Evolutionary conservation across 2,113 vertebrate species (phyloP).

Genomic region (Saccopteryx leptura): DNA sequence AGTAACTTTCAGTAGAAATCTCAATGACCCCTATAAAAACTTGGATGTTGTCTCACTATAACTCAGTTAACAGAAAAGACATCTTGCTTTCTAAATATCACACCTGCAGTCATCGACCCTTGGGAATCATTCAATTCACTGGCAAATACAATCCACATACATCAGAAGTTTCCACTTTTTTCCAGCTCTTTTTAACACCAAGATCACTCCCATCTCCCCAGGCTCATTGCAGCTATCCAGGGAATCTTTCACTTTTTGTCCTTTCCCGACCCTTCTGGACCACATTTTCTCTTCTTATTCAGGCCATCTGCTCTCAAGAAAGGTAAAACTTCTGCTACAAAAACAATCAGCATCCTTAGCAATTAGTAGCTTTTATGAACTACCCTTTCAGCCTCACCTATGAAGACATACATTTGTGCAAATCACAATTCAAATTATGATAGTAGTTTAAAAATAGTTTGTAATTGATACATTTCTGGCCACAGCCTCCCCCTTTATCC

Average conservation of each 20-base stretch:
- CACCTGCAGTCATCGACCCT: slow-evolving; percentile 89
- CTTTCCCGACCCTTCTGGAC: slow-evolving; percentile 93
- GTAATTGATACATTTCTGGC: slow-evolving; percentile 85
- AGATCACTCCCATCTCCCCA: slow-evolving; percentile 90
- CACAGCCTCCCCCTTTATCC: slow-evolving; percentile 85
- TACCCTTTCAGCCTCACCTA: slow-evolving; percentile 26
- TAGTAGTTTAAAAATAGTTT: slow-evolving; percentile 83
- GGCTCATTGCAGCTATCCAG: slow-evolving; percentile 92
- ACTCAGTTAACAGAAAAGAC: slow-evolving; percentile 79
- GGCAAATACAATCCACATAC: slow-evolving; percentile 79
- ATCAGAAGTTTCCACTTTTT: slow-evolving; percentile 87
- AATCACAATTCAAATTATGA: slow-evolving; percentile 71
- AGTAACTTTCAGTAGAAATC: slow-evolving; percentile 57
- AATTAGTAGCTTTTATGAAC: slow-evolving; percentile 64
- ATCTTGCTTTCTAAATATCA: slow-evolving; percentile 86
- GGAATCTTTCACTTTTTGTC: slow-evolving; percentile 97
- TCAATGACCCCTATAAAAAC: slow-evolving; percentile 55
- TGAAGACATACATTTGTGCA: slow-evolving; percentile 56
- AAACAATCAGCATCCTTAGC: slow-evolving; percentile 77
- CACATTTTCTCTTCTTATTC: slow-evolving; percentile 94
- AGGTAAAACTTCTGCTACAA: slow-evolving; percentile 86
- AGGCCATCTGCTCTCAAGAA: slow-evolving; percentile 95
- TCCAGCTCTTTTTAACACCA: slow-evolving; percentile 87
- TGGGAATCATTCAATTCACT: slow-evolving; percentile 80
- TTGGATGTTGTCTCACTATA: slow-evolving; percentile 74